These are phyloP conservation scores for Bufo bufo DNA, from an alignment of 2,113 vertebrate genomes.

Conservation along the genomic window DNA sequence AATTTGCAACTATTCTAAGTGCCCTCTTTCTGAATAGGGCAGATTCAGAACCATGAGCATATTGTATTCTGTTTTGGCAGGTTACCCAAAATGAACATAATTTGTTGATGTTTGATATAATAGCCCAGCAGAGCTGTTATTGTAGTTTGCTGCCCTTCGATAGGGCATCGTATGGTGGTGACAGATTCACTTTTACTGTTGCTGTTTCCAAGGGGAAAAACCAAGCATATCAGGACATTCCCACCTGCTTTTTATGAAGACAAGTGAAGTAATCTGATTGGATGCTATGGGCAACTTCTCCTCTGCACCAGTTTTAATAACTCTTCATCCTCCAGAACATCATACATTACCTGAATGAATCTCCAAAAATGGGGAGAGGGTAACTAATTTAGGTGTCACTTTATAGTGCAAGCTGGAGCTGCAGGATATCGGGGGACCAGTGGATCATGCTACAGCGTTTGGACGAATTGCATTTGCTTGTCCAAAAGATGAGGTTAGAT, in stretches of 20 bases:
- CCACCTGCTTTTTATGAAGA: not conserved
- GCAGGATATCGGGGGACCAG: conserved; percentile 67
- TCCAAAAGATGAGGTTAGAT: conserved; percentile 82
- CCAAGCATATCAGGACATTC: not conserved
- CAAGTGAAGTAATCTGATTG: not conserved
- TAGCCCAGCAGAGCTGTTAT: too few relatives aligned
- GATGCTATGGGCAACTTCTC: not conserved
- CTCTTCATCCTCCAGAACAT: too few relatives aligned
- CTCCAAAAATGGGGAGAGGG: not conserved
- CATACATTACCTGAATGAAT: not conserved
- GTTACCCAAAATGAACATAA: too few relatives aligned
- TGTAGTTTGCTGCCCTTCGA: too few relatives aligned
- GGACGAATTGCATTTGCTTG: conserved; percentile 96
- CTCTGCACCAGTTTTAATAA: not conserved
- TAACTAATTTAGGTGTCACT: not conserved
- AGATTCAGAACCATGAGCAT: too few relatives aligned
- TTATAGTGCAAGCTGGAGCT: conserved; percentile 91
- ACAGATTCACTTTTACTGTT: not conserved
- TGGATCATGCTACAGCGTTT: conserved; percentile 90
- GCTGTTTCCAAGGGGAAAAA: not conserved
- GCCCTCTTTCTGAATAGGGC: too few relatives aligned
- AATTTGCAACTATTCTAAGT: too few relatives aligned
- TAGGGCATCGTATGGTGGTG: not conserved
- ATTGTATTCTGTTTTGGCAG: too few relatives aligned
- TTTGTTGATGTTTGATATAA: too few relatives aligned